Conservation (phyloP, 1,140 invertebrate species). For the Hestina assimilis region DNA sequence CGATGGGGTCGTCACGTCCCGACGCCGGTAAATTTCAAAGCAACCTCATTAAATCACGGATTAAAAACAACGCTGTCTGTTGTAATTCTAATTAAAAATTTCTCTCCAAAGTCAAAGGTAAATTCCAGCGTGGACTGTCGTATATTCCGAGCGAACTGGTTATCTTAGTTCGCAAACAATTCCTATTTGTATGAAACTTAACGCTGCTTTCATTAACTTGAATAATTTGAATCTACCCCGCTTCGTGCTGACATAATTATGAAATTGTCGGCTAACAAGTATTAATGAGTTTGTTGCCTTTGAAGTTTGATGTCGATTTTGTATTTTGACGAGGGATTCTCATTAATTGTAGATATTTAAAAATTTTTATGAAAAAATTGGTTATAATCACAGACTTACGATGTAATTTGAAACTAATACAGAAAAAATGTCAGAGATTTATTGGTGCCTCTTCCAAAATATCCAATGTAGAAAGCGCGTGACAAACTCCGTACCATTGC, state of each 20-base stretch:
- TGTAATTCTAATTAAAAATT: background rate
- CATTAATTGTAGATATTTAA: too few relatives aligned
- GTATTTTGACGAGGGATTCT: too few relatives aligned
- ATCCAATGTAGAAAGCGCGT: too few relatives aligned
- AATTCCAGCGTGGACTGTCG: conserved; percentile 24
- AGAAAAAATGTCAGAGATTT: too few relatives aligned
- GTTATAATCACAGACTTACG: too few relatives aligned
- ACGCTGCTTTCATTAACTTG: conserved; percentile 10
- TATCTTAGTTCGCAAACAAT: conserved; percentile 31
- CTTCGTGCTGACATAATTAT: conserved; percentile 4
- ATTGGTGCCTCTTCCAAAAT: too few relatives aligned
- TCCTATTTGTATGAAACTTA: conserved; percentile 35
- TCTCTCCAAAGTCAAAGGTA: conserved; percentile 5
- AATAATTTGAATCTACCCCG: conserved; percentile 10
- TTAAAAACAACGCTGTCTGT: background rate
- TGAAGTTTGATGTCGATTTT: background rate
- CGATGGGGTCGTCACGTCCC: too few relatives aligned
- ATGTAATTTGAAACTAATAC: too few relatives aligned
- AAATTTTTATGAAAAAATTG: too few relatives aligned
- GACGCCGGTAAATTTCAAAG: too few relatives aligned
- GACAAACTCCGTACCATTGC: too few relatives aligned
- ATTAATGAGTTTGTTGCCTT: background rate
- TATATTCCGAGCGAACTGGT: conserved; percentile 21
- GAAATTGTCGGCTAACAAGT: background rate
- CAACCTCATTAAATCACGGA: background rate